phyloP scores from a whole-genome alignment of 2,888 invertebrate species.

The Bibio marci region DNA sequence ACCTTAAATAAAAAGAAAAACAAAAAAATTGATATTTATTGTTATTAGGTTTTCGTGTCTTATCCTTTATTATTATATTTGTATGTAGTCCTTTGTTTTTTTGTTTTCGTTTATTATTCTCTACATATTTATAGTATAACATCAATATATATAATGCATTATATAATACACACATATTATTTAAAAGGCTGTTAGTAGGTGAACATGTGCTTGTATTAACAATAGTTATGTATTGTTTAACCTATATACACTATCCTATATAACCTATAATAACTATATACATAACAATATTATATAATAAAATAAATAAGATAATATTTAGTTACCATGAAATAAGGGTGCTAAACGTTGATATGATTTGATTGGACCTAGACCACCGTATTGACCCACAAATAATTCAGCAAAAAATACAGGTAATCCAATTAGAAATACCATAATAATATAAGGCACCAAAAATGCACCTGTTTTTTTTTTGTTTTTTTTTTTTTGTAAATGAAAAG shows the following conservation, averaged over 20 bases:
- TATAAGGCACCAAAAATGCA: constrained; percentile 57
- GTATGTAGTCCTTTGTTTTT: background rate
- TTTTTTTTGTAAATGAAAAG: too few relatives aligned
- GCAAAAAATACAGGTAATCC: constrained; percentile 67
- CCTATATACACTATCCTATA: too few relatives aligned
- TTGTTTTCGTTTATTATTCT: background rate
- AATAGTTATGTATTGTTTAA: background rate
- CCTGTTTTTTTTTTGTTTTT: too few relatives aligned
- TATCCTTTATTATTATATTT: constrained; percentile 1
- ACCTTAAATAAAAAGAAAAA: constrained; percentile 31
- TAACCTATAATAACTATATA: too few relatives aligned
- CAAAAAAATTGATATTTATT: constrained; percentile 7
- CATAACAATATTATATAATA: too few relatives aligned
- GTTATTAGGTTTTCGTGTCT: constrained; percentile 5
- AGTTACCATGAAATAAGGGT: constrained; percentile 28
- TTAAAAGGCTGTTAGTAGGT: too few relatives aligned
- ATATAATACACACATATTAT: too few relatives aligned
- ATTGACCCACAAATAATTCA: constrained; percentile 66
- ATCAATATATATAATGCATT: too few relatives aligned
- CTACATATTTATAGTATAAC: too few relatives aligned
- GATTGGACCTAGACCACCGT: constrained; percentile 54
- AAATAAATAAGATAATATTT: background rate
- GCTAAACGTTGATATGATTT: constrained; percentile 42
- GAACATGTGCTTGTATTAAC: constrained; percentile 10
- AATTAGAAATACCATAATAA: constrained; percentile 54